These are phyloP conservation scores for Chiropotes sagulatus DNA, from an alignment of 2,797 vertebrate genomes.

Conservation along the genomic window DNA sequence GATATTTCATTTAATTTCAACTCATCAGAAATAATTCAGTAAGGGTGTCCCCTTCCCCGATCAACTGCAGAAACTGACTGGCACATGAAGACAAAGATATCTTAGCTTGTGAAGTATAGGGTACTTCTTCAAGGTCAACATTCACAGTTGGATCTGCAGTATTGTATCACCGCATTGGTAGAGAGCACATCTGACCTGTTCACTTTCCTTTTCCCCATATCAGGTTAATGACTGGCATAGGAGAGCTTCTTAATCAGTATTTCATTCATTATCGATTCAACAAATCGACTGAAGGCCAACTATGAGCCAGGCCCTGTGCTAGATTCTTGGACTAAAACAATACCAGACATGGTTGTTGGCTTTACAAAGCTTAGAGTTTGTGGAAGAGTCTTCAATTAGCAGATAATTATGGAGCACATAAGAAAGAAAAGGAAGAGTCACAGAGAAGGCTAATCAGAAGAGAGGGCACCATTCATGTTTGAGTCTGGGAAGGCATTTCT, in stretches of 20 bases:
- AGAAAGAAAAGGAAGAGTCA: background rate
- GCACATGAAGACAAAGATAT: background rate
- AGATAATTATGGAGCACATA: background rate
- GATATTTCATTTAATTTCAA: constrained; percentile 49
- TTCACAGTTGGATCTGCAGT: background rate
- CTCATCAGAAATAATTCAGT: constrained; percentile 8
- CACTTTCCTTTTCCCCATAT: background rate
- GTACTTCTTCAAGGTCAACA: background rate
- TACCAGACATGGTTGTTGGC: background rate
- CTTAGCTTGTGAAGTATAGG: background rate
- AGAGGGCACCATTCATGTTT: accelerated
- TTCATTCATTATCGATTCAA: background rate
- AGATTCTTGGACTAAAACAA: background rate
- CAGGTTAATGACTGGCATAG: background rate
- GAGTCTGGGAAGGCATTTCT: background rate
- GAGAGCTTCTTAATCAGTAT: background rate
- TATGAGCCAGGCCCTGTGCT: background rate
- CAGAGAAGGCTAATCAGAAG: background rate
- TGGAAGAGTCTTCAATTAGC: background rate
- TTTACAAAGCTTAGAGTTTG: background rate
- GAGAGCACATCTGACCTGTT: background rate
- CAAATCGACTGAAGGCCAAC: background rate
- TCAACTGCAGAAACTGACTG: background rate
- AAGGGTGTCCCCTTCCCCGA: constrained; percentile 14
- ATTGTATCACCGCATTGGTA: background rate